phyloP scores from a whole-genome alignment of 2,797 vertebrate genomes.

The Anisognathus igniventris region DNA sequence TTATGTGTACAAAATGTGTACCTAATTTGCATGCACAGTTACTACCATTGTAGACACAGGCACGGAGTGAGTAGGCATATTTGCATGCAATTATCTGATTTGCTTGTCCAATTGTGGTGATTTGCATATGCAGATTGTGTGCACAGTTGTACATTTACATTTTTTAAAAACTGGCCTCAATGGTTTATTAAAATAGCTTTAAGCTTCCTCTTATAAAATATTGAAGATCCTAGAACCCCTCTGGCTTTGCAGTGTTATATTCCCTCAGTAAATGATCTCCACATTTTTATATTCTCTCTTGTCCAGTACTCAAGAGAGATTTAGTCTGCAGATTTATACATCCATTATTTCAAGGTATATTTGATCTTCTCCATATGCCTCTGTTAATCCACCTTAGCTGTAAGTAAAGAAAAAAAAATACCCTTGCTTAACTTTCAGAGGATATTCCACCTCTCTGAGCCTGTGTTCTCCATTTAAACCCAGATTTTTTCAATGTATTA shows the following conservation, averaged over 20 bases:
- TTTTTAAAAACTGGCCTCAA: constrained; percentile 50
- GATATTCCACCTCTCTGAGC: constrained; percentile 8
- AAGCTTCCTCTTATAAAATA: constrained; percentile 51
- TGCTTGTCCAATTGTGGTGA: constrained; percentile 56
- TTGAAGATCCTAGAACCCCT: constrained; percentile 43
- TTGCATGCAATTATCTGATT: constrained; percentile 69
- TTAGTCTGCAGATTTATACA: constrained; percentile 60
- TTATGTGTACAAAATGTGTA: constrained; percentile 65
- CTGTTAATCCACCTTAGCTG: constrained; percentile 55
- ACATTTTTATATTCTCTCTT: constrained; percentile 23
- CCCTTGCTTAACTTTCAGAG: constrained; percentile 41
- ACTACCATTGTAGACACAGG: constrained; percentile 63
- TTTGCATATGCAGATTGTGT: constrained; percentile 63
- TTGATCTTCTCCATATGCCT: constrained; percentile 65
- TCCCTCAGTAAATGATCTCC: constrained; percentile 34
- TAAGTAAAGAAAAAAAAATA: constrained; percentile 38
- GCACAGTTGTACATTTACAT: constrained; percentile 64
- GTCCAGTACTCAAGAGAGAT: constrained; percentile 48
- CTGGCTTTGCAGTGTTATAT: constrained; percentile 28
- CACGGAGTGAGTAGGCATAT: constrained; percentile 56
- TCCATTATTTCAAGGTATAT: constrained; percentile 62
- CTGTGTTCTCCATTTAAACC: constrained; percentile 25
- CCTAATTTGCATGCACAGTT: constrained; percentile 66
- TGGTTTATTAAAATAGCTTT: constrained; percentile 57
- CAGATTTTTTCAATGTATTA: constrained; percentile 3